Evolutionary conservation across 1,140 invertebrate genomes (phyloP), one percentile per base, ranked within the genome.

Genomic region (Leptinotarsa undecemlineata): DNA sequence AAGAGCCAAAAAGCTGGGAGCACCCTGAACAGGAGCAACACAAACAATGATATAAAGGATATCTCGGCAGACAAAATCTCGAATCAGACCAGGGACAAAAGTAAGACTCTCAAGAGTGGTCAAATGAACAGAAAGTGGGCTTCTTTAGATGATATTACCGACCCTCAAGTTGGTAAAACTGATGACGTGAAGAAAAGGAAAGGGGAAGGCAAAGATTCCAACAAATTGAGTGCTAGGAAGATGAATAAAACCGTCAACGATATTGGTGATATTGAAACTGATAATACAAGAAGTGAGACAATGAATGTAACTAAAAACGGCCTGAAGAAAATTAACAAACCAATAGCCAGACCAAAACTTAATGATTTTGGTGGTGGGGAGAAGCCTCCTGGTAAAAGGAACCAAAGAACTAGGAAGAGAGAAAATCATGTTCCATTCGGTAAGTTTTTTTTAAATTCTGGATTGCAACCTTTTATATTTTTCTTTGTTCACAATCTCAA

Each of bases 61-160:
- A 70, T 82, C 15, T 76, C 74, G 5, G 67, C 68, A 20, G 83
- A 83, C 21, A 82, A 82, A 74, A 74, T 72, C n/a, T 73, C 74
- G 60, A 64, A 61, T 23, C 76, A 78, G 63, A 76, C 71, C 48
- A 82, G 82, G 75, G 76, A 78, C 57, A 82, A 81, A 48, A 73
- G 68, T 19, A 81, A 79, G 60, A 64, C 21, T 17, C 68, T 57
- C n/a, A 84, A 83, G 77, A 60, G 76, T 5, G 85, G 82, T 77
- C 88, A 88, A 71, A 84, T 89, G 71, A 86, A 86, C 64, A 83
- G 87, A 26, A 88, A 87, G 80, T 89, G 88, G 88, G 87, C 87
- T 62, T 89, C 88, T 6, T 79, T 89, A 14, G 88, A 90, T 80
- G 87, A 90, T 75, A 86, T 89, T 14, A 84, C 85, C 15, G 88